These are phyloP conservation scores for Rhabdophis nuchalis DNA, from an alignment of 2,797 vertebrate genomes.

Conservation along the genomic window DNA sequence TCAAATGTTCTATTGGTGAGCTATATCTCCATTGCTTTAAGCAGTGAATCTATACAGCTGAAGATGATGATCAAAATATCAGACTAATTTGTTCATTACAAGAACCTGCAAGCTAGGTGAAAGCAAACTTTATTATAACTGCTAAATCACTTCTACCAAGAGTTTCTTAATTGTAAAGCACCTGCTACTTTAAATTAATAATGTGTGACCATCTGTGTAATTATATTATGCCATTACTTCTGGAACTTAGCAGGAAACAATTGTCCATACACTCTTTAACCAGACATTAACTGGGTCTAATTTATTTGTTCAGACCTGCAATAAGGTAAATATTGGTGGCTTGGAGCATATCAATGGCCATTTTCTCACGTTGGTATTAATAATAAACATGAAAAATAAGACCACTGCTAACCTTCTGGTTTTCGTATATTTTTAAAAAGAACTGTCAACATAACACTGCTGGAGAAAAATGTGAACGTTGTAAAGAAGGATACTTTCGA, in stretches of 20 bases:
- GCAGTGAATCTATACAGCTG: not conserved
- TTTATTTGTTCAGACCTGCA: conserved; percentile 6
- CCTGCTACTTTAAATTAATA: not conserved
- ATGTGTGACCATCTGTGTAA: not conserved
- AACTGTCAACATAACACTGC: conserved; percentile 85
- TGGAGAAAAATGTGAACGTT: conserved; percentile 86
- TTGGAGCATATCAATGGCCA: not conserved
- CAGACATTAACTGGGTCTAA: not conserved
- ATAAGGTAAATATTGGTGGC: not conserved
- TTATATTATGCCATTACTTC: not conserved
- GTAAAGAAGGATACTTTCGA: conserved; percentile 86
- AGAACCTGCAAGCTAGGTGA: not conserved
- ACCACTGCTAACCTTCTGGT: conserved; percentile 35
- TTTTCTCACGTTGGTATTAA: not conserved
- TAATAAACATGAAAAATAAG: not conserved
- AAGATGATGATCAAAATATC: not conserved
- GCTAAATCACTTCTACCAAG: not conserved
- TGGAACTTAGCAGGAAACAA: not conserved
- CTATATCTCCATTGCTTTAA: not conserved
- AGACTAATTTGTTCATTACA: not conserved
- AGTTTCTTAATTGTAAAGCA: not conserved
- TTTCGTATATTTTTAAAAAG: conserved; percentile 63
- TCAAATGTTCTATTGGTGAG: not conserved
- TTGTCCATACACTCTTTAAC: not conserved
- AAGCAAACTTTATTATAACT: not conserved